Base-by-base conservation (phyloP, 1,140 invertebrate species). In the Lethocerus indicus region DNA sequence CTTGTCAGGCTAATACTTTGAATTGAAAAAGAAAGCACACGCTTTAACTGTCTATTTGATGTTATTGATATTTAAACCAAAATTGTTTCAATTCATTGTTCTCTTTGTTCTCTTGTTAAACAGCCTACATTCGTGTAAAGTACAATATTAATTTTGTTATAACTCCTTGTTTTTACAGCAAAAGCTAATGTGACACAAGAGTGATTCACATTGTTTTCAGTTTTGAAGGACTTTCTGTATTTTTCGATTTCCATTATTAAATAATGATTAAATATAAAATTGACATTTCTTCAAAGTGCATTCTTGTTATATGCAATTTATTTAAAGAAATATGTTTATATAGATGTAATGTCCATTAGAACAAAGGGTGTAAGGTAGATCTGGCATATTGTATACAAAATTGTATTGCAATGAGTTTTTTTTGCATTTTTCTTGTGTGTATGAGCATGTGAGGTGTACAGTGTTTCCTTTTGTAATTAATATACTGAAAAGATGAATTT, bases 41-140 rank as follows among this genome's bases (percentile, higher is more conserved):
- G 7, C 16, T 7, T 39, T 5, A 5, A 7, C 6, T 39, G 37
- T 5, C 16, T 16, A 18, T 39, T 18, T 39, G n/a, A 18, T 7
- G n/a, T 39, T 20, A 39, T 39, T 39, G 6, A 7, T 20, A 7
- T 7, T 39, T 39, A 27, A 3, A 35, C 48, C 37, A 29, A 43
- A 28, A 39, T 43, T 49, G 26, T 45, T 29, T 21, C 36, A 28
- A 29, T 26, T 25, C 49, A 32, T 14, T 46, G 32, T 56, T 54
- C 48, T 29, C 13, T 14, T 52, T 44, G 43, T 50, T 48, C 47
- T 18, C n/a, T 5, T 39, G 6, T 14, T 6, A 7, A 39, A 18
- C n/a, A 18, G 6, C 21, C 21, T 7, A 39, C 6, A 7, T 39
- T 39, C 21, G 37, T 5, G n/a, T 7, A 39, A 5, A 18, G 6